Base-by-base conservation (phyloP, 2,888 invertebrate genomes). In the Mycalesis mineus region DNA sequence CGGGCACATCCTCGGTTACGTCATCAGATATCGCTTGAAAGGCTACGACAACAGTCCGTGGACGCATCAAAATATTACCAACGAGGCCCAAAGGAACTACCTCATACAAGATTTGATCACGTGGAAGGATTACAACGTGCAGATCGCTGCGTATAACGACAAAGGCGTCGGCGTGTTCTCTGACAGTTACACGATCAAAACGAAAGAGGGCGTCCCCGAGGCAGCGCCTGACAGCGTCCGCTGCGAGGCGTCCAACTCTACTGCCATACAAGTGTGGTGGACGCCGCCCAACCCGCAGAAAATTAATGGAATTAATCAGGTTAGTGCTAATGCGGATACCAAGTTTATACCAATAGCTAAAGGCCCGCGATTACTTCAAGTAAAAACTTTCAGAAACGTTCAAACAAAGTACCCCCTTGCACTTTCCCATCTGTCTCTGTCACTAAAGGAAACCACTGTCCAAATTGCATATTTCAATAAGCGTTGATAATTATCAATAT, bases 221-320 rank as follows among this genome's bases (percentile, higher is more conserved):
- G 96, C 97, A 4, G 93, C 98, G 0, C 99, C 99, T 0, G 95
- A 94, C 29, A 94, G 94, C 69, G 93, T 98, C 0, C 91, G 91
- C 53, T 95, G 94, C 0, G 91, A 92, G 68, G 92, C 98, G 0
- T 75, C 94, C 8, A 98, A 97, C 84, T 98, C 98, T 0, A 98
- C 98, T 31, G 91, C 96, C 0, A 90, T 94, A 9, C 91, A 91
- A 54, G 95, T 98, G 0, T 93, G 93, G 85, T 99, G 99, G 98
- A 95, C 93, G n/a, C 98, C 98, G 0, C 99, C 99, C 0, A 96
- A 97, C 83, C 98, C 98, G 0, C 98, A 98, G 75, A 96, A 97
- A 86, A 98, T 99, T 55, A 99, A 99, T 78, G 99, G 99, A 31
- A 97, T 98, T 57, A 99, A 98, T 90, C 97, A 98, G 88, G 97